These are phyloP conservation scores for Anseranas semipalmata DNA, from an alignment of 2,113 vertebrate genomes.

Conservation along the genomic window DNA sequence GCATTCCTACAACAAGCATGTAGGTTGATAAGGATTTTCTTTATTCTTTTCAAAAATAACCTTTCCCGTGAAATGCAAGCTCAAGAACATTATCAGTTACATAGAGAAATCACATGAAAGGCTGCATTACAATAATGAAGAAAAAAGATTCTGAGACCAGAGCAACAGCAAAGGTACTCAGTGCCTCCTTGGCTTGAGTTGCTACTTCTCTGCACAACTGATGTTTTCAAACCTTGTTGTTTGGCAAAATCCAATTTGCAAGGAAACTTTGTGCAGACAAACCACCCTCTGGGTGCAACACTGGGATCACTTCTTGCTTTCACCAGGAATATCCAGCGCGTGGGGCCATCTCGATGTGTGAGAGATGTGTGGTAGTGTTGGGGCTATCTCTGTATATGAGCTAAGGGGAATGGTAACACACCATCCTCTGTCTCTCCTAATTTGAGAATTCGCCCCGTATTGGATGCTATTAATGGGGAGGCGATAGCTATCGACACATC, in stretches of 20 bases:
- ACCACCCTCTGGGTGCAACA: rapidly evolving
- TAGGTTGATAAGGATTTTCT: slow-evolving; percentile 67
- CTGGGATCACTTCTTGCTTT: neutral
- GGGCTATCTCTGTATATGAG: rapidly evolving
- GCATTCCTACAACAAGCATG: slow-evolving; percentile 57
- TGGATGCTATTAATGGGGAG: rapidly evolving
- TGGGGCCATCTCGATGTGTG: neutral
- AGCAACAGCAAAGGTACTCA: slow-evolving; percentile 4
- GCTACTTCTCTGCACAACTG: neutral
- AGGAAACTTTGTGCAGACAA: neutral
- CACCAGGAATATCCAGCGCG: rapidly evolving
- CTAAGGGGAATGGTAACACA: neutral
- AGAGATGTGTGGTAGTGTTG: rapidly evolving
- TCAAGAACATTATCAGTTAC: slow-evolving; percentile 57
- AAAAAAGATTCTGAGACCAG: neutral
- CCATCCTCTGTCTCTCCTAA: neutral
- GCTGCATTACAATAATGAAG: slow-evolving; percentile 47
- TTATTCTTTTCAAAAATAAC: slow-evolving; percentile 71
- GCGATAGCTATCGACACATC: rapidly evolving
- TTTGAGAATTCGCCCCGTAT: rapidly evolving
- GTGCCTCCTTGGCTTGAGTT: slow-evolving; percentile 8
- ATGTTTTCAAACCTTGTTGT: neutral
- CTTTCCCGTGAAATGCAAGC: slow-evolving; percentile 65
- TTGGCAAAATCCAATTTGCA: neutral
- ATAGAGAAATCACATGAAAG: slow-evolving; percentile 65